Base-by-base conservation (phyloP, 2,113 vertebrate species). In the Ochotona curzoniae region DNA sequence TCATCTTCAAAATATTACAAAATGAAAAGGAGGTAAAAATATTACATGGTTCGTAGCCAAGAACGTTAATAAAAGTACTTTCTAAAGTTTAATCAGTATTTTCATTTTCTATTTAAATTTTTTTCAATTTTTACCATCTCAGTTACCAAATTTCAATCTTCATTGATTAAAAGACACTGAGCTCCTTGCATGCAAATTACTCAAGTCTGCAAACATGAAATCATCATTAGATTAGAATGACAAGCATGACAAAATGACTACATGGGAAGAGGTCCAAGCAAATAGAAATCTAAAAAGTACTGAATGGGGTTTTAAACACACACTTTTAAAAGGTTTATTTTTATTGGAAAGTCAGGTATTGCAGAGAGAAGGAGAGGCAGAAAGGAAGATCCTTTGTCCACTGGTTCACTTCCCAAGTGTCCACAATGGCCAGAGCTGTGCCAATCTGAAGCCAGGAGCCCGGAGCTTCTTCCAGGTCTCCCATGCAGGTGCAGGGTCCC, bases 211-310 rank as follows among this genome's bases (percentile, higher is more conserved):
- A 96, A 96, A 96, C 95, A 97, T 95, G 96, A 97, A 97, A 96
- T 97, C 95, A 97, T 96, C 94, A 97, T 96, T 95, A 97, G 87
- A 90, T 92, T 81, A 97, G 89, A 97, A 95, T 96, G 97, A 96
- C 94, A 96, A 95, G 93, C 85, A 93, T 94, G 94, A 95, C 95
- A 96, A 96, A 97, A 96, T 95, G 92, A 95, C 93, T 94, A 93
- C 25, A 75, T 26, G 82, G 91, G 84, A 95, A 93, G 70, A 95
- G 38, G 57, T 86, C 91, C 20, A 20, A 54, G 82, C 92, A 97
- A 96, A 96, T 83, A 92, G 60, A 95, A 95, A 92, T 82, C 84
- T 95, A 93, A 94, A 96, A 94, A 63, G 79, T 94, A 94, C 8
- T 96, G 95, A 95, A 95, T 95, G 86, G 92, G 70, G 81, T 89